Conservation (phyloP, 2,888 invertebrate genomes). For the Drosophila stalkeri region DNA sequence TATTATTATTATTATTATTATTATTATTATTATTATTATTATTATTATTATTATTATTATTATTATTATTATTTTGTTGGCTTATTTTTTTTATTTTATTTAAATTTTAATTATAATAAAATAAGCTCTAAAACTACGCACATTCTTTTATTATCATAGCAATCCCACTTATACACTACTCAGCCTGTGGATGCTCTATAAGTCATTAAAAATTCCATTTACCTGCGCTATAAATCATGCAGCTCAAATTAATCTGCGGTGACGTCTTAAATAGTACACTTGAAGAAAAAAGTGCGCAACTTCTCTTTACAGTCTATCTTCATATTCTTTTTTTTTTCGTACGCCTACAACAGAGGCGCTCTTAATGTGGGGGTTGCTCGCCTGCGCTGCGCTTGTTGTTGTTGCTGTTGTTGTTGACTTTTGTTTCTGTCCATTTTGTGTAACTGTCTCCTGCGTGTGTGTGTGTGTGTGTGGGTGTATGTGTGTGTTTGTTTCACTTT, state of each 20-base stretch:
- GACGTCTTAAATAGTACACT: not conserved
- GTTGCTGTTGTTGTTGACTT: conserved; percentile 45
- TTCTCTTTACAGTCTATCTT: conserved; percentile 5
- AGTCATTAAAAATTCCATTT: not conserved
- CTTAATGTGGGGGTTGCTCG: conserved; percentile 24
- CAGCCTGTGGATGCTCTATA: not conserved
- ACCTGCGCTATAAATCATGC: not conserved
- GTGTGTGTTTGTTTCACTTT: conserved; percentile 69
- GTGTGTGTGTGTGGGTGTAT: conserved; percentile 24
- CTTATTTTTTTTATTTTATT: no score
- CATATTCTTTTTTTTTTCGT: not conserved
- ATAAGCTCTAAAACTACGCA: no score
- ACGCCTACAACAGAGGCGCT: conserved; percentile 28
- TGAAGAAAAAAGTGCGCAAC: not conserved
- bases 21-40: no score
- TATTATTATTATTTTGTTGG: no score
- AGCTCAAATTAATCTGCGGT: not conserved
- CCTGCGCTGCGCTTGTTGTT: conserved; percentile 30
- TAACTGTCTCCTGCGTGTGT: conserved; percentile 22
- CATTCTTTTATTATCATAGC: not conserved
- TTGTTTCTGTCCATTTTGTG: conserved; percentile 64
- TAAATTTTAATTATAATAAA: no score
- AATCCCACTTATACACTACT: not conserved
- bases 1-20: no score
- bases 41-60: no score